Evolutionary conservation across 2,113 vertebrate species (phyloP).

Genomic region (Acrocephalus kingi): DNA sequence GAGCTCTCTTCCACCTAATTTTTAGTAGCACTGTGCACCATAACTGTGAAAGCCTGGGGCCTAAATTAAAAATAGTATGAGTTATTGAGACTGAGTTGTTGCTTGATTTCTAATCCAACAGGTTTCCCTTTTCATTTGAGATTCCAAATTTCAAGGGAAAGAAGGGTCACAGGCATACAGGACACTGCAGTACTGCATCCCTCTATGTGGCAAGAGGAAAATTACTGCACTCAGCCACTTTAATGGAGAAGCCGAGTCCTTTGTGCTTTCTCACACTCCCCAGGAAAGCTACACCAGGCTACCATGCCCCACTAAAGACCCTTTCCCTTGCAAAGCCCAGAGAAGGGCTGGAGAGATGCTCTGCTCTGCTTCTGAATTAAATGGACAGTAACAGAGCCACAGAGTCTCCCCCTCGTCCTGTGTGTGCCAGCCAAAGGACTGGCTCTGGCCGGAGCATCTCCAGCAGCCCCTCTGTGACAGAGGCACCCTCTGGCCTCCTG

Average conservation of each 20-base stretch:
- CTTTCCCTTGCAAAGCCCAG: neutral
- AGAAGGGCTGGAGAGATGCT: neutral
- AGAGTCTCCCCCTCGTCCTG: rapidly evolving
- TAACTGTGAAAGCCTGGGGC: neutral
- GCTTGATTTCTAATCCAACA: neutral
- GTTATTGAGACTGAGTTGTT: neutral
- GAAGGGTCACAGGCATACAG: rapidly evolving
- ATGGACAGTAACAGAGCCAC: rapidly evolving
- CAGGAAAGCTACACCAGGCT: neutral
- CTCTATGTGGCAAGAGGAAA: rapidly evolving
- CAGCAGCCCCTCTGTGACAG: neutral
- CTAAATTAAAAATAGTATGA: neutral
- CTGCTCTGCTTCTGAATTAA: neutral
- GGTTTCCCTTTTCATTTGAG: neutral
- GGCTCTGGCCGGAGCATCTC: neutral
- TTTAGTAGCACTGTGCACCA: neutral
- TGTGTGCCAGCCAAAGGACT: neutral
- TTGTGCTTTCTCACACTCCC: rapidly evolving
- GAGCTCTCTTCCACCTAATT: neutral
- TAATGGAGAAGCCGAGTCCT: neutral
- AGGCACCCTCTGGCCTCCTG: neutral
- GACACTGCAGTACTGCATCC: neutral
- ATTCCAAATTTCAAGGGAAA: neutral
- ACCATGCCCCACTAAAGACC: neutral
- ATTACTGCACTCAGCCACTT: neutral